A percentile compares a stretch with the other conserved stretches of the same genome.
phyloP scores from a whole-genome alignment of 2,113 vertebrate genomes.

The Enhydra lutris region DNA sequence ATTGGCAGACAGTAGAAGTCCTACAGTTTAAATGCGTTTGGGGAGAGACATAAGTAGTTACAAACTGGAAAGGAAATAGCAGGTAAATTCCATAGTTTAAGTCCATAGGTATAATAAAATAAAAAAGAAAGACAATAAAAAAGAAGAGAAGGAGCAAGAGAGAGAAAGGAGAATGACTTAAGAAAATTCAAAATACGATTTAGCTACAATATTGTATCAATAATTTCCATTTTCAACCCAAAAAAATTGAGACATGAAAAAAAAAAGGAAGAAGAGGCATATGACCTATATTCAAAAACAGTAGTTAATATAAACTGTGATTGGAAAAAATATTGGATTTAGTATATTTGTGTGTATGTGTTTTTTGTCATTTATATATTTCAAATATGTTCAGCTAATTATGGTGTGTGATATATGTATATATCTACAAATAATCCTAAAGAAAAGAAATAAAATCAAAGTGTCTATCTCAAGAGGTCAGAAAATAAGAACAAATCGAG shows the following conservation, averaged over 20 bases:
- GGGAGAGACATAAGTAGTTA: background rate
- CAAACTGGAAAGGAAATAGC: background rate
- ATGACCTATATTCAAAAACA: background rate
- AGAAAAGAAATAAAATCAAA: background rate
- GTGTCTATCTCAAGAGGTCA: background rate
- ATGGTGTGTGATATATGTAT: background rate
- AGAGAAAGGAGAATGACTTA: background rate
- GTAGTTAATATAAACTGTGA: background rate
- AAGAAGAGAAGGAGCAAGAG: rapidly evolving
- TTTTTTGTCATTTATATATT: background rate
- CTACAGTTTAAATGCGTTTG: background rate
- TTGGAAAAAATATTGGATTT: background rate
- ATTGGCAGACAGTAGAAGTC: background rate
- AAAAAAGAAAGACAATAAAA: background rate
- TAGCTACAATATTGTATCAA: background rate
- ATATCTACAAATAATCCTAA: background rate
- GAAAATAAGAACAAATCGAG: background rate
- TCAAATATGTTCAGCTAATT: background rate
- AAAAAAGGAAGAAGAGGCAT: background rate
- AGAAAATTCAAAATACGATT: background rate
- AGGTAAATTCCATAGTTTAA: background rate
- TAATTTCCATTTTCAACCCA: background rate
- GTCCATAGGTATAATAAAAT: background rate
- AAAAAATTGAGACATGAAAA: background rate
- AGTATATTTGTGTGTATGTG: background rate